A percentile compares a stretch with the other conserved stretches of the same genome.
Conservation (phyloP, 2,797 vertebrate species). For the Myoxocephalus aenaeus region DNA sequence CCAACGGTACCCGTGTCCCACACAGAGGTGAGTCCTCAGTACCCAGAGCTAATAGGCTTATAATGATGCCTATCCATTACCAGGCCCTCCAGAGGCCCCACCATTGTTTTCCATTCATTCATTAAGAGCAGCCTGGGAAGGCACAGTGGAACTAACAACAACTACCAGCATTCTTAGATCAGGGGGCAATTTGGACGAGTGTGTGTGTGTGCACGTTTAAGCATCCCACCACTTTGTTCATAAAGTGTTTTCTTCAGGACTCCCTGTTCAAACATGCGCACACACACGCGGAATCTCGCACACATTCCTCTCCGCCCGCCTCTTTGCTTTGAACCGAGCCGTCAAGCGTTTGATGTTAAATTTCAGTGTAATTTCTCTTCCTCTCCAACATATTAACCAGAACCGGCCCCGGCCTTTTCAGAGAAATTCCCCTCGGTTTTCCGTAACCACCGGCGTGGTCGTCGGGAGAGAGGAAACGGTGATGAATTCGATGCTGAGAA, state of each 20-base stretch:
- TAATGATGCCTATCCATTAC: constrained; percentile 87
- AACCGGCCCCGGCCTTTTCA: constrained; percentile 69
- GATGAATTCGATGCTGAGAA: constrained; percentile 82
- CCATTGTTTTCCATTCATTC: constrained; percentile 86
- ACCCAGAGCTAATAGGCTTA: constrained; percentile 78
- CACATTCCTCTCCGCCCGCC: constrained; percentile 51
- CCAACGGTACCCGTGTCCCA: constrained; percentile 59
- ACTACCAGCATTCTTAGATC: constrained; percentile 52
- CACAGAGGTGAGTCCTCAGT: constrained; percentile 73
- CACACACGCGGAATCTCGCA: constrained; percentile 16
- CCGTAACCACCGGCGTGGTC: constrained; percentile 62
- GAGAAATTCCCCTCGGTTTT: constrained; percentile 64
- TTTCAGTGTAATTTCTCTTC: constrained; percentile 72
- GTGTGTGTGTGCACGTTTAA: constrained; percentile 23
- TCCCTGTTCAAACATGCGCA: constrained; percentile 23
- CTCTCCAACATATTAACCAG: constrained; percentile 81
- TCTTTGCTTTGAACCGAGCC: constrained; percentile 75
- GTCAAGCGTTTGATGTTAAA: constrained; percentile 75
- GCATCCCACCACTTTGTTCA: constrained; percentile 64
- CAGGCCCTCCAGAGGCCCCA: constrained; percentile 62
- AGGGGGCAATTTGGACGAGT: constrained; percentile 21
- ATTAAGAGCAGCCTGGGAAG: constrained; percentile 71
- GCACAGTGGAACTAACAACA: constrained; percentile 54
- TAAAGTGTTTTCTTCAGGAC: constrained; percentile 62
- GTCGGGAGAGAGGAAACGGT: constrained; percentile 65